Conservation (phyloP, 2,888 invertebrate species). For the Nysson spinosus region DNA sequence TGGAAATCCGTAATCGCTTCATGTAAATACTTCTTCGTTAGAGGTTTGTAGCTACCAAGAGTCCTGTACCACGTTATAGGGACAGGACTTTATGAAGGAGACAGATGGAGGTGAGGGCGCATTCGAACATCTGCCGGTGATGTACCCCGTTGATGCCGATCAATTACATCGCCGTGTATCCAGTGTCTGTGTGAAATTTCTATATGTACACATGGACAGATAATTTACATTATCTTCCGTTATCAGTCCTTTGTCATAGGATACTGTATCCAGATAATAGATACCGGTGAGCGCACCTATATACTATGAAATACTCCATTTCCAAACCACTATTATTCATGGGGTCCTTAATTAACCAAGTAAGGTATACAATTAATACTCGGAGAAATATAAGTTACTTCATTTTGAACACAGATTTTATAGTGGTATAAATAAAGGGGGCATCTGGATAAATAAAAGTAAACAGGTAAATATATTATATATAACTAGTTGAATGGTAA, state of each 20-base stretch:
- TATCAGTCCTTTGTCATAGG: constrained; percentile 21
- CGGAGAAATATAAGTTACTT: too few species aligned
- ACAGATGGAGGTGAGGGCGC: constrained; percentile 70
- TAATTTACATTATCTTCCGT: constrained; percentile 37
- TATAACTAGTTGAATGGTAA: too few species aligned
- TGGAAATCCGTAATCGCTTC: constrained; percentile 31
- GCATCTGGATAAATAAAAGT: too few species aligned
- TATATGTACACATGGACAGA: constrained; percentile 31
- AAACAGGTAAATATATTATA: too few species aligned
- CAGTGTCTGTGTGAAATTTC: constrained; percentile 5
- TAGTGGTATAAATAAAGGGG: too few species aligned
- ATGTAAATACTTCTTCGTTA: constrained; percentile 15
- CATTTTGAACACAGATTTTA: too few species aligned
- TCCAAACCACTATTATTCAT: too few species aligned
- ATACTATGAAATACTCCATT: too few species aligned
- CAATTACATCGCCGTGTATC: constrained; percentile 62
- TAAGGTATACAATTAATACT: too few species aligned
- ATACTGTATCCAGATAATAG: constrained; percentile 15
- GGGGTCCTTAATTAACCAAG: too few species aligned
- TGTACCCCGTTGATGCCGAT: constrained; percentile 70
- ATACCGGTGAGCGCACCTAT: constrained; percentile 2
- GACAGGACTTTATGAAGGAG: constrained; percentile 61
- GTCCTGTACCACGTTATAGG: constrained; percentile 37
- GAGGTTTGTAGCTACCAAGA: constrained; percentile 39
- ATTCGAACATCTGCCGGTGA: constrained; percentile 70